These are phyloP conservation scores for Hymenochirus boettgeri DNA, from an alignment of 2,113 vertebrate species.

Conservation along the genomic window DNA sequence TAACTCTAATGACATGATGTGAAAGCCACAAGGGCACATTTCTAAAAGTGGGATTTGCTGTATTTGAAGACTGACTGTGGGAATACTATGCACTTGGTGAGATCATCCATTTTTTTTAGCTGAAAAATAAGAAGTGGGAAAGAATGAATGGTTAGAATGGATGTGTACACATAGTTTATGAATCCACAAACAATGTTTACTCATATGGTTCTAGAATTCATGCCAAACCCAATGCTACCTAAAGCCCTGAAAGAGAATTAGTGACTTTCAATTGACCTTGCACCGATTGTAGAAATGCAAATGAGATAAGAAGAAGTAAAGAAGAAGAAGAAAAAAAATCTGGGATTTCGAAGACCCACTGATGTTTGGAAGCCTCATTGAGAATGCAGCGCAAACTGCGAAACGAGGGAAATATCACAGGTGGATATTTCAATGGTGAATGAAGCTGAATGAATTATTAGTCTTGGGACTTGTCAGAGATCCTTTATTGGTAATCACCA, in stretches of 20 bases:
- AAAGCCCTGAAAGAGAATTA: not conserved
- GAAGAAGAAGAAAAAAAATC: not conserved
- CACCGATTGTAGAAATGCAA: not conserved
- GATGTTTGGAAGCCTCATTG: not conserved
- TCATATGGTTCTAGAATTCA: not conserved
- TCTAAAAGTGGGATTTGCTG: not conserved
- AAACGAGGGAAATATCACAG: too few relatives aligned
- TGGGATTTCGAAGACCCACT: too few relatives aligned
- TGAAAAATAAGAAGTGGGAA: not conserved
- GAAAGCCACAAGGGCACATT: not conserved
- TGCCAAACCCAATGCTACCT: not conserved
- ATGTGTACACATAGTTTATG: too few relatives aligned
- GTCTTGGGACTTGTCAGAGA: too few relatives aligned
- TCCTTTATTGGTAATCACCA: too few relatives aligned
- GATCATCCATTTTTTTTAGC: not conserved
- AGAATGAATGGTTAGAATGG: not conserved
- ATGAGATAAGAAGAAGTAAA: not conserved
- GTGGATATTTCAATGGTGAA: too few relatives aligned
- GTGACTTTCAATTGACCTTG: not conserved
- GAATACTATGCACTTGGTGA: constrained; percentile 2
- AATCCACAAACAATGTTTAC: not conserved
- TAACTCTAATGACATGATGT: not conserved
- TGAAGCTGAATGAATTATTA: too few relatives aligned
- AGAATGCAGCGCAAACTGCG: not conserved
- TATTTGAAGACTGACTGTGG: not conserved